Evolutionary conservation across 2,888 invertebrate genomes (phyloP).

Genomic region (Helleia helle): DNA sequence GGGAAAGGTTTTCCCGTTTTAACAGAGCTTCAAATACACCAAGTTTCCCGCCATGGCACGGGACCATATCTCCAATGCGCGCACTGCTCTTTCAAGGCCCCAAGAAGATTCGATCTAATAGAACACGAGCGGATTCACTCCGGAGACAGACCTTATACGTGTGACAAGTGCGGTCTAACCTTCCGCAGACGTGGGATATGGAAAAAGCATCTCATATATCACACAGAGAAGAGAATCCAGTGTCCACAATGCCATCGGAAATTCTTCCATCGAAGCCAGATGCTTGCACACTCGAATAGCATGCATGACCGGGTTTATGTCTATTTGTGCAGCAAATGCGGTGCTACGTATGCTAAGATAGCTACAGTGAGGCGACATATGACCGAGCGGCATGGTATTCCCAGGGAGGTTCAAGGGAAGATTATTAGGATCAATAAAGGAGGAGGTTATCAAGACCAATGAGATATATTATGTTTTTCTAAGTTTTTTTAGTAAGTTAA

Average conservation of each 20-base stretch:
- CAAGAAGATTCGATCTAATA: constrained; percentile 36
- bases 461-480: too few species aligned
- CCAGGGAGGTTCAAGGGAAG: constrained; percentile 51
- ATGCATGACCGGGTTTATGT: constrained; percentile 49
- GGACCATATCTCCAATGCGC: constrained; percentile 46
- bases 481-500: too few species aligned
- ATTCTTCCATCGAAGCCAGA: constrained; percentile 36
- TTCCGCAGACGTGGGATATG: constrained; percentile 51
- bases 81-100: constrained; percentile 48
- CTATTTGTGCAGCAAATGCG: constrained; percentile 46
- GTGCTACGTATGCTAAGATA: constrained; percentile 45
- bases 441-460: constrained; percentile 19
- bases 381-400: constrained; percentile 46
- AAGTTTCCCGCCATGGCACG: constrained; percentile 40
- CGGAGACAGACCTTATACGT: constrained; percentile 55
- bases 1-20: constrained; percentile 46
- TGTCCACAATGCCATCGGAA: constrained; percentile 48
- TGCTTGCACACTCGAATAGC: constrained; percentile 49
- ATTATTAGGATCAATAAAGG: constrained; percentile 36
- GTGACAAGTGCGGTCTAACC: constrained; percentile 56
- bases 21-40: constrained; percentile 40
- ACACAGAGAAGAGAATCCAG: constrained; percentile 47
- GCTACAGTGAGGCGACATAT: constrained; percentile 50
- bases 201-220: constrained; percentile 53
- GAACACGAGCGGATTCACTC: constrained; percentile 56